phyloP scores from a whole-genome alignment of 1,140 invertebrate species.

The Drosophila rufa region DNA sequence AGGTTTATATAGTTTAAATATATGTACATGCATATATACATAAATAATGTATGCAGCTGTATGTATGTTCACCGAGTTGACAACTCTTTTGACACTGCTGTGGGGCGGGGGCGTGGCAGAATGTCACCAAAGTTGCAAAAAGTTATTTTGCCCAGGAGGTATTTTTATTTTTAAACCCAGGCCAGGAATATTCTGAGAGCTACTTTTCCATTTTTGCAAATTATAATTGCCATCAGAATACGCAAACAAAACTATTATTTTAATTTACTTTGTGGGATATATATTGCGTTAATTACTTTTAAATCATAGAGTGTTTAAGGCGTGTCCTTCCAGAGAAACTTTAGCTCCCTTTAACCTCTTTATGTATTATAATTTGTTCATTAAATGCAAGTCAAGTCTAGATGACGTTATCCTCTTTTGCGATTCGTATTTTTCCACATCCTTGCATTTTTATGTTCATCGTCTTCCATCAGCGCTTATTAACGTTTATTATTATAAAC shows the following conservation, averaged over 20 bases:
- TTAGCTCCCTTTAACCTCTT: conserved; percentile 25
- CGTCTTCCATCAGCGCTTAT: conserved; percentile 28
- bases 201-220: neutral
- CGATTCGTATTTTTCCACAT: conserved; percentile 1
- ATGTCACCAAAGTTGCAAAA: conserved; percentile 14
- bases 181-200: no score
- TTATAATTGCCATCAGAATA: no score
- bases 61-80: conserved; percentile 12
- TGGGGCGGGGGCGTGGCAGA: conserved; percentile 13
- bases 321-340: neutral
- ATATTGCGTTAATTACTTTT: neutral
- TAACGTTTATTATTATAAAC: conserved; percentile 63
- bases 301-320: neutral
- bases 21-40: neutral
- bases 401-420: conserved; percentile 18
- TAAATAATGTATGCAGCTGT: conserved; percentile 6
- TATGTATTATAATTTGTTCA: conserved; percentile 25
- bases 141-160: neutral
- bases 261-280: neutral
- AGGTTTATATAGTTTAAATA: conserved; percentile 28
- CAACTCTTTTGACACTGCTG: conserved; percentile 40
- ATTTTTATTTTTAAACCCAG: neutral
- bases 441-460: conserved; percentile 19
- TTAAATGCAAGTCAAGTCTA: conserved; percentile 45
- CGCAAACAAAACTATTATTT: neutral